Percentiles rank a stretch among this genome's conserved stretches.
These are phyloP conservation scores for Acanthococcus lagerstroemiae DNA, from an alignment of 2,888 invertebrate genomes.

Conservation along the genomic window DNA sequence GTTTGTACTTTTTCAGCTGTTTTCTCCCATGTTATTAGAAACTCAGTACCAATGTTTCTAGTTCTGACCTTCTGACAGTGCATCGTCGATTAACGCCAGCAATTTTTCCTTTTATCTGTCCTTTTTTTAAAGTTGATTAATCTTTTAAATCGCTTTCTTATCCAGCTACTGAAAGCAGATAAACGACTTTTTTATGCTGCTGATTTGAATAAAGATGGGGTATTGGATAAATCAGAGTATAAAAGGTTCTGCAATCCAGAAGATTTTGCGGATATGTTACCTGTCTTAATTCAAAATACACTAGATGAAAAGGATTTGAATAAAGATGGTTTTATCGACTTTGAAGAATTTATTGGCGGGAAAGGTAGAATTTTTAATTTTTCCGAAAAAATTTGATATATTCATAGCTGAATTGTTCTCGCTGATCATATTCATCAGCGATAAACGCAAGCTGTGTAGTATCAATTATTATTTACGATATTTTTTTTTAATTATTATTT, in stretches of 20 bases:
- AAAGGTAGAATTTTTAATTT: constrained; percentile 43
- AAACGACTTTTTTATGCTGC: constrained; percentile 75
- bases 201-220: constrained; percentile 70
- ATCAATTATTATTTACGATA: too few species aligned
- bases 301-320: constrained; percentile 77
- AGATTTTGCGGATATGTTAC: constrained; percentile 79
- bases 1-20: too few species aligned
- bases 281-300: constrained; percentile 66
- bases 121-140: not conserved
- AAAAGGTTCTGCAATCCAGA: constrained; percentile 86
- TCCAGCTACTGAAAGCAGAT: constrained; percentile 63
- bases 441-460: too few species aligned
- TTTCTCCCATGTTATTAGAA: not conserved
- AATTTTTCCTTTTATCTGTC: too few species aligned
- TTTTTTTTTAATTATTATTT: constrained; percentile 11
- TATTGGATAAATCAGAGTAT: constrained; percentile 67
- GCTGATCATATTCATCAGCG: constrained; percentile 37
- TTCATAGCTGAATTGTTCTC: not conserved
- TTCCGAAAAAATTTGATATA: not conserved
- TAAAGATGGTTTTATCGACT: constrained; percentile 71
- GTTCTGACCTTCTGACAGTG: too few species aligned
- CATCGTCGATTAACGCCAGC: too few species aligned
- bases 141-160: constrained; percentile 23
- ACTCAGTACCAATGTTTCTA: not conserved
- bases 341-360: constrained; percentile 72